Evolutionary conservation across 2,797 vertebrate species (phyloP).

Genomic region (Malurus splendens): DNA sequence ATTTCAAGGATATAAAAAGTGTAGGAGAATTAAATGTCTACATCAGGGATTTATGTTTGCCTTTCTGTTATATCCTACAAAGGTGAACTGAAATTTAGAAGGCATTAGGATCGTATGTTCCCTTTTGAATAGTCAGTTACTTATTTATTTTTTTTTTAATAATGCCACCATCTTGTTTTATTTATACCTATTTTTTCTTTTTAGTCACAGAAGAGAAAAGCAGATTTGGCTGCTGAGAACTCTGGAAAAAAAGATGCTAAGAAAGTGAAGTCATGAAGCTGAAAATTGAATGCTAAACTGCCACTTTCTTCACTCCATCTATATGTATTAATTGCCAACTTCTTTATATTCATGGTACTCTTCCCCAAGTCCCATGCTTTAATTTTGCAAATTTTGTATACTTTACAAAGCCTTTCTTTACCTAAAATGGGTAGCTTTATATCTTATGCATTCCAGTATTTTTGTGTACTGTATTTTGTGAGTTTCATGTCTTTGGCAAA

Average conservation of each 20-base stretch:
- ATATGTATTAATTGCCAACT: constrained; percentile 68
- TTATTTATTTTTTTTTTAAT: neutral
- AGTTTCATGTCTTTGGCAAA: constrained; percentile 67
- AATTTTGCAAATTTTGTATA: constrained; percentile 75
- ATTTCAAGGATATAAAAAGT: neutral
- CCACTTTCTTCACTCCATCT: constrained; percentile 65
- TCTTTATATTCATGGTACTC: constrained; percentile 69
- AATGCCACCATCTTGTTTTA: neutral
- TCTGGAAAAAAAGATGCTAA: constrained; percentile 79
- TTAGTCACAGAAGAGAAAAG: constrained; percentile 84
- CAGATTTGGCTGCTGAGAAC: constrained; percentile 74
- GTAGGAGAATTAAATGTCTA: neutral
- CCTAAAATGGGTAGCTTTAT: constrained; percentile 70
- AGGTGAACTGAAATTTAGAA: neutral
- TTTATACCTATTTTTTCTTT: constrained; percentile 3
- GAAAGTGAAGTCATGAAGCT: constrained; percentile 72
- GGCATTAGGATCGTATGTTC: neutral
- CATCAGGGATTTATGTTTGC: neutral
- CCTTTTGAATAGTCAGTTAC: neutral
- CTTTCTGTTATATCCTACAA: neutral
- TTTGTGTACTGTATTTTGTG: constrained; percentile 76
- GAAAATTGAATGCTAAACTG: constrained; percentile 51
- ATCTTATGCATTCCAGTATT: constrained; percentile 75
- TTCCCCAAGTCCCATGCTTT: constrained; percentile 52
- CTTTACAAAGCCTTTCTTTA: constrained; percentile 67